Evolutionary conservation across 2,113 vertebrate species (phyloP).

Genomic region (Carassius auratus): DNA sequence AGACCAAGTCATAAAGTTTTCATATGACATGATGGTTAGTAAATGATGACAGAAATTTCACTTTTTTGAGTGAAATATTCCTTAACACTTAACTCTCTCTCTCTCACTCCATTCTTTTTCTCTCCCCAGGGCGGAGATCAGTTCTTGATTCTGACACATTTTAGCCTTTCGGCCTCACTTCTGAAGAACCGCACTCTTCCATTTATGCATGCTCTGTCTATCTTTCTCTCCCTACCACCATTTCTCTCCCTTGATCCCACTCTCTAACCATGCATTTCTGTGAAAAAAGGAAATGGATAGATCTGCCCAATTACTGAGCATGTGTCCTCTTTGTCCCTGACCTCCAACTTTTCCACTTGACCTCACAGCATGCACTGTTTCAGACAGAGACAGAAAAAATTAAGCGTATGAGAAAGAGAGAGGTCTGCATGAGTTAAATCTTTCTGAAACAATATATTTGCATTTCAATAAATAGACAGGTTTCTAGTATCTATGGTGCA

Average conservation of each 20-base stretch:
- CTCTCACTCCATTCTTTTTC: background rate
- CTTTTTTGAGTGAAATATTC: background rate
- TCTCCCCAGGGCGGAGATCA: background rate
- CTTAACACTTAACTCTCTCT: background rate
- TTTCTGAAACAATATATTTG: constrained; percentile 14
- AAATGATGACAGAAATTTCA: background rate
- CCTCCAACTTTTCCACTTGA: constrained; percentile 39
- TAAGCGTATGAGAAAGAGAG: background rate
- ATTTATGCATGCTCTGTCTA: constrained; percentile 3
- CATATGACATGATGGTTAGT: background rate
- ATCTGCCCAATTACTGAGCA: constrained; percentile 40
- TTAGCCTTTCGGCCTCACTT: constrained; percentile 10
- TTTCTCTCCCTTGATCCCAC: background rate
- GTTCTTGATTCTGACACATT: constrained; percentile 8
- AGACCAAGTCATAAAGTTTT: background rate
- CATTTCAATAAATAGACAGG: background rate
- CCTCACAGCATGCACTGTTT: constrained; percentile 18
- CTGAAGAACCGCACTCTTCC: background rate
- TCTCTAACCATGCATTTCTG: constrained; percentile 14
- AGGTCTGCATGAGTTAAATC: background rate
- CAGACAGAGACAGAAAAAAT: constrained; percentile 29
- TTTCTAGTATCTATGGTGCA: background rate
- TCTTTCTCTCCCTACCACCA: background rate
- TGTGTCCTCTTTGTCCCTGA: constrained; percentile 32
- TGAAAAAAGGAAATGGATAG: constrained; percentile 39